A percentile compares a stretch with the other conserved stretches of the same genome.
Evolutionary conservation across 2,113 vertebrate genomes (phyloP).

Genomic region (Myrmophylax atrothorax): DNA sequence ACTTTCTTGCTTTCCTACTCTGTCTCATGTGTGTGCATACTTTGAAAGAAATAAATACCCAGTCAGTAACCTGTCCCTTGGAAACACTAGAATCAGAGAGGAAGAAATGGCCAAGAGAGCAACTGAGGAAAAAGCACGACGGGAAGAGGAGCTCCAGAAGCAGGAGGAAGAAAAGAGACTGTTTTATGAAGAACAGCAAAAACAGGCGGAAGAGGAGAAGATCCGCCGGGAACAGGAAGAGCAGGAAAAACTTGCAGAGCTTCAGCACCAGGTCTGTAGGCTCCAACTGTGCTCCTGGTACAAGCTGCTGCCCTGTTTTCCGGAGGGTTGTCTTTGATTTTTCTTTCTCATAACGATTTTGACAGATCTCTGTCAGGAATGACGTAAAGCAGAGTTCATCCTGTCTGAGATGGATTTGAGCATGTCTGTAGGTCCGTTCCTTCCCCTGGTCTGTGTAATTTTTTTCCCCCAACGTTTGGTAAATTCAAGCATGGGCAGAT

Average conservation of each 20-base stretch:
- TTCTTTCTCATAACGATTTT: background rate
- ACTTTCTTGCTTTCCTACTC: background rate
- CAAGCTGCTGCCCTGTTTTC: background rate
- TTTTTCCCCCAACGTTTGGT: background rate
- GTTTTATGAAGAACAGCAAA: constrained; percentile 75
- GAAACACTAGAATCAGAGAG: constrained; percentile 72
- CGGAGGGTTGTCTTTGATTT: background rate
- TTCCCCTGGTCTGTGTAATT: background rate
- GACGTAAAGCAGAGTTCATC: background rate
- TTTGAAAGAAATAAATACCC: background rate
- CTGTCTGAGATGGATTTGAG: background rate
- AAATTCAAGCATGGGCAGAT: background rate
- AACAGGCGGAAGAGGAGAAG: constrained; percentile 74
- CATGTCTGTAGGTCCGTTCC: background rate
- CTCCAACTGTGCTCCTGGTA: background rate
- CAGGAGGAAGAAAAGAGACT: constrained; percentile 75
- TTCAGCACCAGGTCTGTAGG: constrained; percentile 80
- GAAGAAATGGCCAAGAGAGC: constrained; percentile 77
- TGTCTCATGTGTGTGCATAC: background rate
- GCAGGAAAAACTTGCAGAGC: constrained; percentile 74
- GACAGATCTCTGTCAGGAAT: background rate
- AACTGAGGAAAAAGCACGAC: constrained; percentile 67
- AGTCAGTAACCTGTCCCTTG: background rate
- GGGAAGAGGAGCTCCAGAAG: constrained; percentile 70
- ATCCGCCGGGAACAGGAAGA: constrained; percentile 78